phyloP scores from a whole-genome alignment of 2,113 vertebrate genomes.

The Zosterops japonicus region DNA sequence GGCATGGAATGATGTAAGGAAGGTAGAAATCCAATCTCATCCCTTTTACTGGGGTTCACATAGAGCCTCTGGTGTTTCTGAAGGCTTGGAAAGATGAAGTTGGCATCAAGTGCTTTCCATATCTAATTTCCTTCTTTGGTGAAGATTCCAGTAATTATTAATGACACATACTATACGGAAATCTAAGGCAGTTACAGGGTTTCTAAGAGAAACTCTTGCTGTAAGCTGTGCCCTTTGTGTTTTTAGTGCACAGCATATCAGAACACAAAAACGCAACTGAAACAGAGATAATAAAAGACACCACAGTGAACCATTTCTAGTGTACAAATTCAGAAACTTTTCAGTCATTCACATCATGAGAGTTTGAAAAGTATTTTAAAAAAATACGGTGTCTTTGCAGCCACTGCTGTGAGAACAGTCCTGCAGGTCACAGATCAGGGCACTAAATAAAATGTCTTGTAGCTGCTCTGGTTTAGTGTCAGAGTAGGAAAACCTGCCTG shows the following conservation, averaged over 20 bases:
- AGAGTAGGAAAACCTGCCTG: neutral
- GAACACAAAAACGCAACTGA: neutral
- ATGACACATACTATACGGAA: neutral
- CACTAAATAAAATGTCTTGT: neutral
- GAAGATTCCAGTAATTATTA: conserved; percentile 4
- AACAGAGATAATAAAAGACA: neutral
- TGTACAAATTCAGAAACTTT: neutral
- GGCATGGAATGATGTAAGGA: conserved; percentile 18
- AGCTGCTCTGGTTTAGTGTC: neutral
- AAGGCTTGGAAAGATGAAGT: neutral
- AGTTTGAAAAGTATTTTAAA: neutral
- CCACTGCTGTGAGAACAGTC: neutral
- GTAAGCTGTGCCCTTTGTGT: neutral
- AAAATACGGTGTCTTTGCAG: neutral
- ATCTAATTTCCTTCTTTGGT: conserved; percentile 32
- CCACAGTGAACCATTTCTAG: neutral
- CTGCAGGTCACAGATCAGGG: neutral
- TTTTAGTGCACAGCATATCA: neutral
- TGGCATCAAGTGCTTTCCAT: conserved; percentile 23
- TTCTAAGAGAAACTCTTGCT: neutral
- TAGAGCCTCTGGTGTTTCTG: neutral
- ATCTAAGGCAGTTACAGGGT: neutral
- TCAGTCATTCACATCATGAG: neutral
- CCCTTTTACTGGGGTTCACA: neutral
- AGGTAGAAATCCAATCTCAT: conserved; percentile 21